Conservation (phyloP, 2,888 invertebrate species). For the Argyra leucocephala region DNA sequence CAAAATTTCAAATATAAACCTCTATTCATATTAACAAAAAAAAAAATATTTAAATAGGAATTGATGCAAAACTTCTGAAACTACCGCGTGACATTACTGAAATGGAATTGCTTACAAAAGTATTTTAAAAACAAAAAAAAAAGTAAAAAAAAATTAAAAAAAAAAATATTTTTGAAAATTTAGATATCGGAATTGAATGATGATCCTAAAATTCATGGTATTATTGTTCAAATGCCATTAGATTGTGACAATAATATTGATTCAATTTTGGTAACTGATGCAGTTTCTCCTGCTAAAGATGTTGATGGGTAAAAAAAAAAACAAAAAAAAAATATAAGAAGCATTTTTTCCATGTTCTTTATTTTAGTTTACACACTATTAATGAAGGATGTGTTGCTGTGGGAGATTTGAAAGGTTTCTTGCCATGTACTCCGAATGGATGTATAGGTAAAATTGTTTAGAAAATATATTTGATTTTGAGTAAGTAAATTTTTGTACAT, state of each 20-base stretch:
- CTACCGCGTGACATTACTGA: slow-evolving; percentile 74
- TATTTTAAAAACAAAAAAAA: slow-evolving; percentile 27
- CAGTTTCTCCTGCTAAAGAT: slow-evolving; percentile 82
- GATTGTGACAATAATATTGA: slow-evolving; percentile 77
- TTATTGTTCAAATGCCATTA: slow-evolving; percentile 93
- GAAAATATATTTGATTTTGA: background rate
- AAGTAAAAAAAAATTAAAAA: background rate
- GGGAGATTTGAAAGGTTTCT: slow-evolving; percentile 79
- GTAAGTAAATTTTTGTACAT: background rate
- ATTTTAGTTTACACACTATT: slow-evolving; percentile 66
- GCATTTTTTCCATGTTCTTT: background rate
- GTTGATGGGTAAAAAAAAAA: slow-evolving; percentile 72
- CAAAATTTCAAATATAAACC: background rate
- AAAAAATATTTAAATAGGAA: slow-evolving; percentile 36
- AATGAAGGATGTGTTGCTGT: slow-evolving; percentile 89
- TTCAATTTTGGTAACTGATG: slow-evolving; percentile 75
- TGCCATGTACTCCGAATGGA: slow-evolving; percentile 95
- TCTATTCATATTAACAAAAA: background rate
- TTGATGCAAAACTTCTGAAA: slow-evolving; percentile 67
- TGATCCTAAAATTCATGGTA: slow-evolving; percentile 79
- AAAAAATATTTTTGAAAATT: slow-evolving; percentile 10
- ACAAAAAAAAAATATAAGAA: slow-evolving; percentile 14
- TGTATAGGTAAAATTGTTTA: slow-evolving; percentile 60
- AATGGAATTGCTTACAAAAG: slow-evolving; percentile 47
- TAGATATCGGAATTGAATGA: slow-evolving; percentile 56